These are phyloP conservation scores for Pelochelys cantorii DNA, from an alignment of 2,797 vertebrate genomes.

Conservation along the genomic window DNA sequence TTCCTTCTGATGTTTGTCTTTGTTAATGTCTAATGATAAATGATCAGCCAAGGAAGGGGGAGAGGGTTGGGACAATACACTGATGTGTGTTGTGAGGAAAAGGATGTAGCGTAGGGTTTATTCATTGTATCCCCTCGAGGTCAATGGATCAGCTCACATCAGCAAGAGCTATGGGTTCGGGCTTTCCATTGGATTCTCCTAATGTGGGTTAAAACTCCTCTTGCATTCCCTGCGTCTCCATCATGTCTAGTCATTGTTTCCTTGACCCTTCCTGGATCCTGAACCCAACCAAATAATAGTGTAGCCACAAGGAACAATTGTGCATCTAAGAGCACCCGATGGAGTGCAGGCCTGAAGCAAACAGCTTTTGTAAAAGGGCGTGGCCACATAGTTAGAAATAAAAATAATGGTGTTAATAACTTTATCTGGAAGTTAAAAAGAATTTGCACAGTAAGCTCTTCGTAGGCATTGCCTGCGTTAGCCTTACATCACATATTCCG, in stretches of 20 bases:
- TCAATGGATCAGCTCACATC: background rate
- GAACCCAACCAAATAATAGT: background rate
- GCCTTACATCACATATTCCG: slow-evolving; percentile 79
- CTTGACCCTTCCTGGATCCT: background rate
- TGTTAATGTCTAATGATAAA: background rate
- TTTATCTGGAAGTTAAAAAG: slow-evolving; percentile 35
- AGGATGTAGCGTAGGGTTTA: background rate
- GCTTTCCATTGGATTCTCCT: background rate
- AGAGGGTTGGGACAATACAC: background rate
- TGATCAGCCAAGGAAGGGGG: background rate
- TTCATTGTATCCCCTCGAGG: background rate
- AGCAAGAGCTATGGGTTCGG: background rate
- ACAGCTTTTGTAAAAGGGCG: slow-evolving; percentile 29
- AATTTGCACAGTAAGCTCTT: slow-evolving; percentile 72
- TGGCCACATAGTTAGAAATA: background rate
- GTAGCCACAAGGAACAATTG: background rate
- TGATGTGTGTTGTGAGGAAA: background rate
- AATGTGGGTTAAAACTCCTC: background rate
- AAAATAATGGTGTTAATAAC: background rate
- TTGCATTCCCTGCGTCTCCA: background rate
- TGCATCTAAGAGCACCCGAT: background rate
- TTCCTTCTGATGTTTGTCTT: background rate
- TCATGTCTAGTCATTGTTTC: background rate
- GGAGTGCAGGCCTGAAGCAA: fast-evolving
- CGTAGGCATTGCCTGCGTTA: slow-evolving; percentile 74